phyloP scores from a whole-genome alignment of 2,113 vertebrate species.

The Phalacrocorax brasilianus region DNA sequence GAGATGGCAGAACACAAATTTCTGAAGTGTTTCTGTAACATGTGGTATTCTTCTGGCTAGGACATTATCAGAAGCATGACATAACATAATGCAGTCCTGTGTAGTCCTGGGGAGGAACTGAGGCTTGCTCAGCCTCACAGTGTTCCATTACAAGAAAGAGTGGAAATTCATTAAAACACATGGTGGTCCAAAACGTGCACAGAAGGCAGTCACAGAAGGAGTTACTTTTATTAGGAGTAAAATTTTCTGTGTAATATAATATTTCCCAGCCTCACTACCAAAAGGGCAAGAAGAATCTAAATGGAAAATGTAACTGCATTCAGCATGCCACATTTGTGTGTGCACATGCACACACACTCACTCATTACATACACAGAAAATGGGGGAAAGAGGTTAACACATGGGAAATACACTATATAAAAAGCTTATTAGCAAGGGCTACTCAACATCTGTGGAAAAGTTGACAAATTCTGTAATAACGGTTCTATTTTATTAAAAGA shows the following conservation, averaged over 20 bases:
- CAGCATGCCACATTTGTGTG: neutral
- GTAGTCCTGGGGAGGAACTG: neutral
- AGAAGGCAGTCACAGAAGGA: constrained; percentile 55
- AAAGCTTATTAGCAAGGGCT: constrained; percentile 13
- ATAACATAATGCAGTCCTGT: neutral
- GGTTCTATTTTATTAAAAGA: neutral
- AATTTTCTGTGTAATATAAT: constrained; percentile 62
- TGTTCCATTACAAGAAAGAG: constrained; percentile 54
- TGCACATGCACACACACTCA: neutral
- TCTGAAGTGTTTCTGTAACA: neutral
- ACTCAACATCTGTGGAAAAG: constrained; percentile 46
- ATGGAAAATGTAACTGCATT: constrained; percentile 61
- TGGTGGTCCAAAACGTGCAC: constrained; percentile 42
- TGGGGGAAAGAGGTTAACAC: neutral
- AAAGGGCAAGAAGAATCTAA: constrained; percentile 14
- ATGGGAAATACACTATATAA: constrained; percentile 9
- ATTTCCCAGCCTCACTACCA: constrained; percentile 55
- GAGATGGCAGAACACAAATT: neutral
- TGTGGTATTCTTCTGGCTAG: neutral
- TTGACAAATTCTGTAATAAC: constrained; percentile 28
- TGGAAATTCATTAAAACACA: constrained; percentile 62
- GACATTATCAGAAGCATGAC: neutral
- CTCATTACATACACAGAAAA: neutral
- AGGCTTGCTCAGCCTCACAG: neutral
- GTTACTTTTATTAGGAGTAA: constrained; percentile 64